These are phyloP conservation scores for Hyles lineata DNA, from an alignment of 2,888 invertebrate genomes.

Conservation along the genomic window DNA sequence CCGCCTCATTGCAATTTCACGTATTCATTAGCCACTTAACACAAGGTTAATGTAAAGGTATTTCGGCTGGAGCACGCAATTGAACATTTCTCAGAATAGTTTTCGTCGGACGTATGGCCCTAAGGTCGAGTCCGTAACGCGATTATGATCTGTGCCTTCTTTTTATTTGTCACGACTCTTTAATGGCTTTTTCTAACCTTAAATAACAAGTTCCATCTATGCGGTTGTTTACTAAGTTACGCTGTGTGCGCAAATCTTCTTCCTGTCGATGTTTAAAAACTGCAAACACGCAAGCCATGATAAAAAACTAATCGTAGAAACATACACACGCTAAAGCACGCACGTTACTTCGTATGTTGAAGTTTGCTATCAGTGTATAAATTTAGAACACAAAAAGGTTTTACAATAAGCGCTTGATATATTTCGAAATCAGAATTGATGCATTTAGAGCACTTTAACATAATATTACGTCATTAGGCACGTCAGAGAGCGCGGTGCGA, in stretches of 20 bases:
- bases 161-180: neutral
- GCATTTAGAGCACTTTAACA: conserved; percentile 30
- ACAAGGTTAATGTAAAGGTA: conserved; percentile 20
- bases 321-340: neutral
- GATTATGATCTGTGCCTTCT: neutral
- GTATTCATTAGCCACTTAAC: conserved; percentile 24
- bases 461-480: conserved; percentile 46
- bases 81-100: conserved; percentile 16
- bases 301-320: conserved; percentile 2
- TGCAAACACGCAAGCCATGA: neutral
- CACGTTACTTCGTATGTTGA: neutral
- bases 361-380: neutral
- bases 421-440: conserved; percentile 30
- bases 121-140: neutral
- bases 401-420: conserved; percentile 27
- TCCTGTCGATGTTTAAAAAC: neutral
- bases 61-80: conserved; percentile 9
- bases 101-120: neutral
- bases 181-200: neutral
- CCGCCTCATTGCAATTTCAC: conserved; percentile 26
- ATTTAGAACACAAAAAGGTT: conserved; percentile 25
- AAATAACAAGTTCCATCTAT: no score
- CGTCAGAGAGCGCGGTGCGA: conserved; percentile 57
- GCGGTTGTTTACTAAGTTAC: neutral
- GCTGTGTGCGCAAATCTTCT: neutral